These are phyloP conservation scores for Bursaphelenchus mucronatus DNA, from an alignment of 1,140 invertebrate species.

Conservation along the genomic window DNA sequence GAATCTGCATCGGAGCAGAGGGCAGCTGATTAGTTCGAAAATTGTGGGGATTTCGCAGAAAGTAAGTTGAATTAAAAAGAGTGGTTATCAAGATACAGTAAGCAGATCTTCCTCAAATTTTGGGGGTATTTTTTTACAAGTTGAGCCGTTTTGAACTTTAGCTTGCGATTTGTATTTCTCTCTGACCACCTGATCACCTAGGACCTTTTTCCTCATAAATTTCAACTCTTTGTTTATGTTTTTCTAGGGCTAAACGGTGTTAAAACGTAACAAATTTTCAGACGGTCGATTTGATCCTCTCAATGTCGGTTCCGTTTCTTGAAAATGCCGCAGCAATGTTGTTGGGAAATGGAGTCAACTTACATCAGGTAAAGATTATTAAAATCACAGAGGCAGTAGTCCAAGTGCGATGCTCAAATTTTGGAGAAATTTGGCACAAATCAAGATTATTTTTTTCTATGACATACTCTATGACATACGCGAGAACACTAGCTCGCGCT, in stretches of 20 bases:
- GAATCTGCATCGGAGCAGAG: constrained; percentile 47
- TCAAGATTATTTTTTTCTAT: too few species aligned
- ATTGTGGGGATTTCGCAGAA: constrained; percentile 45
- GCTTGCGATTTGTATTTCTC: not conserved
- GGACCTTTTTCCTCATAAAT: too few species aligned
- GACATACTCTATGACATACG: too few species aligned
- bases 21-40: constrained; percentile 37
- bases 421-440: too few species aligned
- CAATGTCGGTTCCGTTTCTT: constrained; percentile 48
- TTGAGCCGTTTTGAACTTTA: not conserved
- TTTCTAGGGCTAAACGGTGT: too few species aligned
- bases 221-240: too few species aligned
- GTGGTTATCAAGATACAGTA: not conserved
- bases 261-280: too few species aligned
- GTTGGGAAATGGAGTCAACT: constrained; percentile 35
- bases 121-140: not conserved
- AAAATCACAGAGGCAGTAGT: too few species aligned
- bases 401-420: too few species aligned
- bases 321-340: constrained; percentile 50
- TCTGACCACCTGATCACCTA: not conserved
- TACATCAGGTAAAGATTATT: too few species aligned
- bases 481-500: too few species aligned
- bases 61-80: constrained; percentile 19
- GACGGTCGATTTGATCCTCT: constrained; percentile 51
- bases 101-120: not conserved